Conservation (phyloP, 30 jellyfish, hydroid and myxozoan species). For the Rhopilema esculentum region DNA sequence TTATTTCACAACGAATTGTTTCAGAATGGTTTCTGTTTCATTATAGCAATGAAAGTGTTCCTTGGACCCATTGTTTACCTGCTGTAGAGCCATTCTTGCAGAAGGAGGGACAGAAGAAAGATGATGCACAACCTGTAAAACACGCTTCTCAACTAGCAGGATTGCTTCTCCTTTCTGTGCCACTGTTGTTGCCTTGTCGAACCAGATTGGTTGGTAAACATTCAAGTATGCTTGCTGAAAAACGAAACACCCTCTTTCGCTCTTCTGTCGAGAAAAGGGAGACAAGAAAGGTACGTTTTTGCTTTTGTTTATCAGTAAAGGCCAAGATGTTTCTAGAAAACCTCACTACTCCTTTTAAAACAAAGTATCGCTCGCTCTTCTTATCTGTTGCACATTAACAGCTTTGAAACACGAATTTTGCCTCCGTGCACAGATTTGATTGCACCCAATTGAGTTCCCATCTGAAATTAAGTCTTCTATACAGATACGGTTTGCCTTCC, state of each 20-base stretch:
- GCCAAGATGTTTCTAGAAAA: no score
- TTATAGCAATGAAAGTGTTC: conserved; percentile 33
- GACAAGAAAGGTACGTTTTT: conserved; percentile 56
- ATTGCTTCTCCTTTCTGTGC: conserved; percentile 57
- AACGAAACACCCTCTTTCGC: conserved; percentile 24
- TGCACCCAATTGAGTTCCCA: no score
- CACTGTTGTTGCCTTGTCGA: conserved; percentile 70
- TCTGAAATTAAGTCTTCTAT: no score
- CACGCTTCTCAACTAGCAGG: conserved; percentile 67
- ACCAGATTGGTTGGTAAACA: conserved; percentile 62
- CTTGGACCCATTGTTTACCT: conserved; percentile 59
- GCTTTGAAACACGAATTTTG: no score
- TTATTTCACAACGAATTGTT: no score
- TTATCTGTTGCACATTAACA: no score
- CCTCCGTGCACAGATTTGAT: no score
- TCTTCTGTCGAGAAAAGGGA: conserved; percentile 71
- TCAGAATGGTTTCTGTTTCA: no score
- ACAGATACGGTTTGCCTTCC: no score
- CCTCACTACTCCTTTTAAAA: no score
- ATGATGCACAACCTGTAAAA: conserved; percentile 23
- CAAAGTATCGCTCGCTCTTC: no score
- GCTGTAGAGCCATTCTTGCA: conserved; percentile 67
- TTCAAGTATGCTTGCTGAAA: conserved; percentile 39
- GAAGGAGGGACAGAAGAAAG: conserved; percentile 7
- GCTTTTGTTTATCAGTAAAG: not conserved